Evolutionary conservation across 2,797 vertebrate genomes (phyloP).

Genomic region (Melanitta fusca): DNA sequence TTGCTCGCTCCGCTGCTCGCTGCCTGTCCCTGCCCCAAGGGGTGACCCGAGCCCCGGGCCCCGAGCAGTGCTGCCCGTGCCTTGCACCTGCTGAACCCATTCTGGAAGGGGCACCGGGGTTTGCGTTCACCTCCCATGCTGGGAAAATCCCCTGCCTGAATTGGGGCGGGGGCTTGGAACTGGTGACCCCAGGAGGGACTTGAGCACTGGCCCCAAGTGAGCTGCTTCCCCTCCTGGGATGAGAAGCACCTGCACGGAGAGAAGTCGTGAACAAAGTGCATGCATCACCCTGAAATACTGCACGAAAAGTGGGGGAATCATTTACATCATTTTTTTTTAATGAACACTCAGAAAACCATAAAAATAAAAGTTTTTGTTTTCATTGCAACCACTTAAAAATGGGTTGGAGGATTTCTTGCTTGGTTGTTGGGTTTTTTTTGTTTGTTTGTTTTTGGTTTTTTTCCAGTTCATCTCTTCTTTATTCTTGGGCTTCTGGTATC

Average conservation of each 20-base stretch:
- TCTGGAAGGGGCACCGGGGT: too few species aligned
- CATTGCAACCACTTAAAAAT: background rate
- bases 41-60: background rate
- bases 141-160: too few species aligned
- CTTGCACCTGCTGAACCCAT: too few species aligned
- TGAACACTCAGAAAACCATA: background rate
- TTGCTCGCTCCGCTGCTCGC: background rate
- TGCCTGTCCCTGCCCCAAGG: background rate
- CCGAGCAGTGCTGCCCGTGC: too few species aligned
- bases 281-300: background rate
- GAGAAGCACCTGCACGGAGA: background rate
- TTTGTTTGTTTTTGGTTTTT: too few species aligned
- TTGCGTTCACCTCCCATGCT: too few species aligned
- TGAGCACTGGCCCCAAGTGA: background rate
- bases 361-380: background rate
- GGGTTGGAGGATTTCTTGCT: background rate
- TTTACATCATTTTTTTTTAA: too few species aligned
- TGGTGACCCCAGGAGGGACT: background rate
- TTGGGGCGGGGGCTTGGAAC: background rate
- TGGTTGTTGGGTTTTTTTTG: rapidly evolving
- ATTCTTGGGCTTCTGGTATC: background rate
- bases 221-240: background rate
- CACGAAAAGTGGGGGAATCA: background rate
- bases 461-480: background rate
- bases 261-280: rapidly evolving